Evolutionary conservation across 2,113 vertebrate species (phyloP).

Genomic region (Siphamia tubifer): DNA sequence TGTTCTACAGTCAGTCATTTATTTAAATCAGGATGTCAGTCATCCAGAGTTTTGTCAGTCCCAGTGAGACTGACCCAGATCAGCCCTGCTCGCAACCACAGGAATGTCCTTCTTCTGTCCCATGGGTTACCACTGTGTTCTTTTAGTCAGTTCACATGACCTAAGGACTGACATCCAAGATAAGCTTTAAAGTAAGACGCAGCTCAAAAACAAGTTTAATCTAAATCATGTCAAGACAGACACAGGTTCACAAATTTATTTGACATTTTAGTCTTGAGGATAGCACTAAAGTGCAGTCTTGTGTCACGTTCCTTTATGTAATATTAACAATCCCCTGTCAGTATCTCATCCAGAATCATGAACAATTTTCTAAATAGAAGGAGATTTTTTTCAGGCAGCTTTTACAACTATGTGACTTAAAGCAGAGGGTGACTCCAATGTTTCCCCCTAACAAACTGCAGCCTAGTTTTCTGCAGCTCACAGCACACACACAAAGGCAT

Average conservation of each 20-base stretch:
- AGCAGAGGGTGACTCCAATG: slow-evolving; percentile 23
- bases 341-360: slow-evolving; percentile 14
- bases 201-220: slow-evolving; percentile 9
- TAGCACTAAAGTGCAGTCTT: too few relatives aligned
- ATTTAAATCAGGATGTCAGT: slow-evolving; percentile 31
- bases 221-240: too few relatives aligned
- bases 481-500: slow-evolving; percentile 44
- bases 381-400: slow-evolving; percentile 18
- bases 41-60: slow-evolving; percentile 11
- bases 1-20: not conserved
- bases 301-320: too few relatives aligned
- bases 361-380: slow-evolving; percentile 28
- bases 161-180: slow-evolving; percentile 31
- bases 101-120: slow-evolving; percentile 62
- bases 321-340: slow-evolving; percentile 32
- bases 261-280: too few relatives aligned
- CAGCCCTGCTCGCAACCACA: slow-evolving; percentile 41
- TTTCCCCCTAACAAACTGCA: slow-evolving; percentile 24
- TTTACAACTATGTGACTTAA: slow-evolving; percentile 51
- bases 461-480: slow-evolving; percentile 51
- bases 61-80: slow-evolving; percentile 36
- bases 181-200: slow-evolving; percentile 6
- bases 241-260: too few relatives aligned
- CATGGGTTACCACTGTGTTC: slow-evolving; percentile 48
- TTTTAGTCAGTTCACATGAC: slow-evolving; percentile 71